Percentiles rank a stretch among this genome's conserved stretches.
These are phyloP conservation scores for Campylomormyrus numenius DNA, from an alignment of 2,113 vertebrate species.

Conservation along the genomic window DNA sequence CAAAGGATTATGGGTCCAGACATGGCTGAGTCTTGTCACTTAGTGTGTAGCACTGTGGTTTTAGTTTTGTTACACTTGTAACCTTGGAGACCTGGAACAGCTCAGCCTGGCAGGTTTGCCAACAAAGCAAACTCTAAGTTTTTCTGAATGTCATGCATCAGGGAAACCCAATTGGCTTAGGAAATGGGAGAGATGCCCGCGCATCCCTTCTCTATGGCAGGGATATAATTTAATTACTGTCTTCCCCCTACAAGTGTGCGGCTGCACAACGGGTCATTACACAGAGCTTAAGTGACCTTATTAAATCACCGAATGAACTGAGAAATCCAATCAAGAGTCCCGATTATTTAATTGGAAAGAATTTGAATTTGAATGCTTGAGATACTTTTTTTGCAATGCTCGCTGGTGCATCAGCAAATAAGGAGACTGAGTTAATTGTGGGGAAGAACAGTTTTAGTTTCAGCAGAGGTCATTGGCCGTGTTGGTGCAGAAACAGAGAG, in stretches of 20 bases:
- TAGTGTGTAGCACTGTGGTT: background rate
- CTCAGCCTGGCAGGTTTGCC: slow-evolving; percentile 30
- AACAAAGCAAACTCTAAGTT: slow-evolving; percentile 35
- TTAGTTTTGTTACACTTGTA: background rate
- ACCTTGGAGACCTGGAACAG: slow-evolving; percentile 4
- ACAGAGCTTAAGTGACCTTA: slow-evolving; percentile 65
- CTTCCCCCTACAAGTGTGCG: slow-evolving; percentile 61
- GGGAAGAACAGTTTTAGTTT: background rate
- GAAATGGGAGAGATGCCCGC: slow-evolving; percentile 62
- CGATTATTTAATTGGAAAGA: slow-evolving; percentile 71
- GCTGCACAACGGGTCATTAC: slow-evolving; percentile 63
- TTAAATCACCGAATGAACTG: slow-evolving; percentile 72
- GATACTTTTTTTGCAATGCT: slow-evolving; percentile 45
- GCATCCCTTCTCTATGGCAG: slow-evolving; percentile 51
- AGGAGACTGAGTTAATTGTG: background rate
- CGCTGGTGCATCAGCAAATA: slow-evolving; percentile 32
- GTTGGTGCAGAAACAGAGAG: background rate
- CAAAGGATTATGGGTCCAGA: background rate
- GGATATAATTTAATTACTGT: slow-evolving; percentile 62
- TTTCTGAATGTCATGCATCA: slow-evolving; percentile 56
- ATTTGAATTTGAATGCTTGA: slow-evolving; percentile 60
- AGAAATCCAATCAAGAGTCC: slow-evolving; percentile 70
- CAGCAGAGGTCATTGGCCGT: background rate
- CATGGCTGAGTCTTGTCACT: background rate
- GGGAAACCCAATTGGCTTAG: slow-evolving; percentile 66